These are phyloP conservation scores for Diglossa cyanea DNA, from an alignment of 2,797 vertebrate species.

Conservation along the genomic window DNA sequence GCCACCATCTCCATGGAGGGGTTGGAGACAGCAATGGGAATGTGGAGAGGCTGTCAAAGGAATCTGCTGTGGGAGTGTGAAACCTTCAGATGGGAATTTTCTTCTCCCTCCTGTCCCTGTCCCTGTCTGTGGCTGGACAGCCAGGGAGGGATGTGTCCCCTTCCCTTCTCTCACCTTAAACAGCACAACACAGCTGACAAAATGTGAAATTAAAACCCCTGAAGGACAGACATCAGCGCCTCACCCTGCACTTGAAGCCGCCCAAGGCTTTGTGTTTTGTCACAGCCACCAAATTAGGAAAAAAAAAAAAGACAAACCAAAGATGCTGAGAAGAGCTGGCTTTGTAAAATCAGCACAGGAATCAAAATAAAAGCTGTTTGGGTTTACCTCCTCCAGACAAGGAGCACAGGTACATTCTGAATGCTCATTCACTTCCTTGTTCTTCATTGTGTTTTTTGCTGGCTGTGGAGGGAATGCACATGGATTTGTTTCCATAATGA, in stretches of 20 bases:
- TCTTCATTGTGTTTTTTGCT: background rate
- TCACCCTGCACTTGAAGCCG: background rate
- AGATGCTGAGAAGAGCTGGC: background rate
- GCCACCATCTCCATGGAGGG: rapidly evolving
- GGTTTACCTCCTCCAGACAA: background rate
- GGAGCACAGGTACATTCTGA: background rate
- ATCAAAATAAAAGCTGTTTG: background rate
- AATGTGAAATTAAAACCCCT: background rate
- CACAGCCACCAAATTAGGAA: background rate
- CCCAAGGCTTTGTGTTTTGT: background rate
- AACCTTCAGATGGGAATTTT: background rate
- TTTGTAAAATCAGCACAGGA: background rate
- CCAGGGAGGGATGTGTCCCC: too few relatives aligned
- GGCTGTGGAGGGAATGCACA: background rate
- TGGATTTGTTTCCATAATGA: background rate
- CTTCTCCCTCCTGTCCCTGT: background rate
- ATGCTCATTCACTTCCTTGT: background rate
- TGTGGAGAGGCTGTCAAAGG: background rate
- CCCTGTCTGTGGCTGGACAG: background rate
- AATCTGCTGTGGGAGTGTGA: background rate
- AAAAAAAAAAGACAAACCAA: background rate
- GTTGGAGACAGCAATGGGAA: background rate
- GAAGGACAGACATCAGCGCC: background rate
- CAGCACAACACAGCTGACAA: rapidly evolving
- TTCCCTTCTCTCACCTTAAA: background rate